Conservation (phyloP, 1,140 invertebrate genomes). For the Papilio machaon region DNA sequence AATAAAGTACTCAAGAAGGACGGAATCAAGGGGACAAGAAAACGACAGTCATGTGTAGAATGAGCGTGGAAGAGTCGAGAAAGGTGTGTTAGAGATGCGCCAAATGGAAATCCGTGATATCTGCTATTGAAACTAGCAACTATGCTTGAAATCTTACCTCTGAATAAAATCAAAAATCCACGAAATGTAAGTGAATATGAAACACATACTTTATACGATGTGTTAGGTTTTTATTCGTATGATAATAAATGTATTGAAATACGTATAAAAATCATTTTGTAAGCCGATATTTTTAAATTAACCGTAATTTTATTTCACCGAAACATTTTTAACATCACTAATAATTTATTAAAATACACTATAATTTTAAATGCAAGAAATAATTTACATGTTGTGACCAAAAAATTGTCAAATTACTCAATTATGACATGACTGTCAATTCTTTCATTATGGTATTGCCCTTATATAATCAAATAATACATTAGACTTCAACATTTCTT, state of each 20-base stretch:
- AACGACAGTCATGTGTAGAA: too few species aligned
- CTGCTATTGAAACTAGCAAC: background rate
- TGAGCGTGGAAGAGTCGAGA: too few species aligned
- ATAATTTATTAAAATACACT: constrained; percentile 2
- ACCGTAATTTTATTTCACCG: background rate
- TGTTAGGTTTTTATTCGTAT: background rate
- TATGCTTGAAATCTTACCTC: background rate
- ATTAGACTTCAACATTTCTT: background rate
- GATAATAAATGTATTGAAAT: background rate
- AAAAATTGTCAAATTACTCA: background rate
- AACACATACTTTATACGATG: constrained; percentile 17
- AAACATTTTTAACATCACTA: background rate
- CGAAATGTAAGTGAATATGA: constrained; percentile 5
- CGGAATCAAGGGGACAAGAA: too few species aligned
- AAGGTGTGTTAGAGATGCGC: too few species aligned
- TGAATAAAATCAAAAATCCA: constrained; percentile 20
- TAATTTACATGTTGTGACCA: constrained; percentile 23
- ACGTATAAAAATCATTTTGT: constrained; percentile 6
- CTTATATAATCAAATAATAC: background rate
- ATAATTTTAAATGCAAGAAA: constrained; percentile 16
- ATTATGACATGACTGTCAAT: background rate
- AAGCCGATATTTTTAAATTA: background rate
- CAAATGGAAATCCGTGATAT: background rate
- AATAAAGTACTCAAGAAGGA: too few species aligned
- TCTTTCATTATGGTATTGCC: background rate